phyloP scores from a whole-genome alignment of 2,888 invertebrate species.

The Papilio gigon region DNA sequence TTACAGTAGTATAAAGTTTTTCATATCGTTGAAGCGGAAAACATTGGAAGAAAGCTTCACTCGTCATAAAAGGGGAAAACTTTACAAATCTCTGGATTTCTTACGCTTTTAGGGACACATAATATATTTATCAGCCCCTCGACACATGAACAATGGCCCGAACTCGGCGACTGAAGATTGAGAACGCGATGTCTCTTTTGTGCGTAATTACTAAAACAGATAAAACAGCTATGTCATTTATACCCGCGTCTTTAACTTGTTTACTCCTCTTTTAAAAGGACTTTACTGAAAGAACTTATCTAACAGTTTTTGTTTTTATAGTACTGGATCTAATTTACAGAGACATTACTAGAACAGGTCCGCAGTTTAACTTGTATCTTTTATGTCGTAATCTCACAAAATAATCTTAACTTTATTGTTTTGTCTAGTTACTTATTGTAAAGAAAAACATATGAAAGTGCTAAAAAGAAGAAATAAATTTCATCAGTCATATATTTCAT shows the following conservation, averaged over 20 bases:
- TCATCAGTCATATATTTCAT: no score
- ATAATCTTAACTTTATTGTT: no score
- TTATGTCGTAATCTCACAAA: no score
- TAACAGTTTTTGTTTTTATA: background rate
- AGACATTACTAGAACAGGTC: background rate
- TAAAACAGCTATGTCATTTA: slow-evolving; percentile 27
- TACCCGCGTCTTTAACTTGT: slow-evolving; percentile 23
- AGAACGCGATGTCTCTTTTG: slow-evolving; percentile 61
- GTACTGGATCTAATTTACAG: background rate
- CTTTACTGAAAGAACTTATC: background rate
- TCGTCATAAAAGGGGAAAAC: slow-evolving; percentile 80
- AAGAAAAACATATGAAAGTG: no score
- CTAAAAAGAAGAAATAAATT: no score
- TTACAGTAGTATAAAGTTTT: slow-evolving; percentile 64
- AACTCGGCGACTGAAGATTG: slow-evolving; percentile 71
- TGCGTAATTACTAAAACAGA: slow-evolving; percentile 38
- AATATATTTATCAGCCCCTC: slow-evolving; percentile 81
- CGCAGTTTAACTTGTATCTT: no score
- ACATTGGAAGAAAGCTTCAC: slow-evolving; percentile 74
- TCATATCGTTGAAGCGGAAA: slow-evolving; percentile 75
- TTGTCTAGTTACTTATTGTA: no score
- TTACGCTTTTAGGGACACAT: slow-evolving; percentile 78
- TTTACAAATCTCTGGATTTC: slow-evolving; percentile 81
- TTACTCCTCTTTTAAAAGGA: slow-evolving; percentile 14
- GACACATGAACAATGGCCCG: slow-evolving; percentile 75